These are phyloP conservation scores for Ranitomeya variabilis DNA, from an alignment of 2,113 vertebrate genomes.

Conservation along the genomic window DNA sequence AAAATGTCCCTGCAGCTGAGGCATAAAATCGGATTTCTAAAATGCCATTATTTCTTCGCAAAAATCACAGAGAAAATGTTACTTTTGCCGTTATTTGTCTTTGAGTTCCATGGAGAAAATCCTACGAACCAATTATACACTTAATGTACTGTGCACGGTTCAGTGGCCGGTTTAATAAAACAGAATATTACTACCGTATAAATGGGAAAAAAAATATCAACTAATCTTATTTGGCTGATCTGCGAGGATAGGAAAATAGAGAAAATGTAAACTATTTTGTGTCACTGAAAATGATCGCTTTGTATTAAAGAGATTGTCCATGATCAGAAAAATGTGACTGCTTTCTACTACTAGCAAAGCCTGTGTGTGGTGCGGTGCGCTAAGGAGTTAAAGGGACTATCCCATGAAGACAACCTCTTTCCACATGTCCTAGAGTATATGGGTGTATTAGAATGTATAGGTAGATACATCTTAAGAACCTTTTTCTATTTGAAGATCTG, in stretches of 20 bases:
- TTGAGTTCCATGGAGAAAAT: neutral
- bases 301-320: neutral
- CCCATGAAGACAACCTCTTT: no score
- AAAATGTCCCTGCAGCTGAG: constrained; percentile 32
- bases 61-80: neutral
- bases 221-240: neutral
- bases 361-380: no score
- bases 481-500: no score
- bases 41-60: constrained; percentile 34
- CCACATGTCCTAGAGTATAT: no score
- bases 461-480: no score
- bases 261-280: neutral
- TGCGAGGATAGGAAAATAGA: neutral
- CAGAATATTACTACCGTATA: constrained; percentile 20
- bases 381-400: no score
- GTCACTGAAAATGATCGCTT: neutral
- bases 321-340: no score
- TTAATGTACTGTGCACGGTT: constrained; percentile 44
- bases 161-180: constrained; percentile 39
- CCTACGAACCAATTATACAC: constrained; percentile 29
- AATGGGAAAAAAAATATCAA: neutral
- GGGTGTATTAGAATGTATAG: no score
- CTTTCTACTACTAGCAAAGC: no score
- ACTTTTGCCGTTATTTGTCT: constrained; percentile 32
- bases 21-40: constrained; percentile 45